phyloP scores from a whole-genome alignment of 2,888 invertebrate species.

The Dynastes maya region DNA sequence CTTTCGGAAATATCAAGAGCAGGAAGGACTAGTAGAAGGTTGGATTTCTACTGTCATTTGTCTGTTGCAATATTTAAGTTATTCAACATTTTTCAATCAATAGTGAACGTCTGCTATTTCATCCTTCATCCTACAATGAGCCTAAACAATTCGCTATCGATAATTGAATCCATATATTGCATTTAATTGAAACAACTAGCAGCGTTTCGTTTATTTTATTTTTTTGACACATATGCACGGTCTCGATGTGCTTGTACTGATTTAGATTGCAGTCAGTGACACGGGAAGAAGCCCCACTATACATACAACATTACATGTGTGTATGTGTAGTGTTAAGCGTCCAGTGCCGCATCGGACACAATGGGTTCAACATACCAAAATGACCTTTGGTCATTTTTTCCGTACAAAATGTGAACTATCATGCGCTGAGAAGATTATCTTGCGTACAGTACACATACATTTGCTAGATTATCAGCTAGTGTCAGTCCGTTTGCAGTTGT shows the following conservation, averaged over 20 bases:
- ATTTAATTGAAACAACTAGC: background rate
- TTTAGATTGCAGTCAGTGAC: constrained; percentile 44
- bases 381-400: constrained; percentile 44
- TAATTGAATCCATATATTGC: constrained; percentile 2
- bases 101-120: too few relatives aligned
- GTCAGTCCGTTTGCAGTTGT: background rate
- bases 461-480: constrained; percentile 5
- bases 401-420: constrained; percentile 38
- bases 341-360: constrained; percentile 7
- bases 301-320: background rate
- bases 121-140: too few relatives aligned
- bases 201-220: background rate
- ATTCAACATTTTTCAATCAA: too few relatives aligned
- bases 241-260: constrained; percentile 15
- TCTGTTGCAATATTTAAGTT: too few relatives aligned
- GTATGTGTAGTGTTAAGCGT: background rate
- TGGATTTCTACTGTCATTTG: too few relatives aligned
- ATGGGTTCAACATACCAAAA: constrained; percentile 45
- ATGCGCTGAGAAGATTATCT: constrained; percentile 33
- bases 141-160: constrained; percentile 5
- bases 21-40: too few relatives aligned
- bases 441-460: constrained; percentile 26
- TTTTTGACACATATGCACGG: constrained; percentile 14
- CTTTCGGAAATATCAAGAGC: too few relatives aligned
- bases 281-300: constrained; percentile 39